Conservation (phyloP, 92 coral and sea anemone species). For the Parazoanthus atlanticus region DNA sequence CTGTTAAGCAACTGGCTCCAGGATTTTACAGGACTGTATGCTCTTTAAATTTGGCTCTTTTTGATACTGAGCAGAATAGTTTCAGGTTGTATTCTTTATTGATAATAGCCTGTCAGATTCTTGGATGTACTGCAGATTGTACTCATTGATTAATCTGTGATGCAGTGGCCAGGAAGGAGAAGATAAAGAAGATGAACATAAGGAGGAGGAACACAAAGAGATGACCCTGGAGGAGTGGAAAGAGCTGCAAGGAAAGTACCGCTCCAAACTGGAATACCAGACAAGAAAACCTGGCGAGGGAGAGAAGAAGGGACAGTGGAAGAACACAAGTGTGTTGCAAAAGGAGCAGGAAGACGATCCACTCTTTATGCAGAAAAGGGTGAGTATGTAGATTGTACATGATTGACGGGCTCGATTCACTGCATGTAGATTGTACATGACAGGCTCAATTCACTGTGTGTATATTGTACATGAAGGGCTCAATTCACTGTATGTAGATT, state of each 20-base stretch:
- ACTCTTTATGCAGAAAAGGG: constrained; percentile 62
- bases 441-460: too few species aligned
- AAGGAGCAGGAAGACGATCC: constrained; percentile 62
- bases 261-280: constrained; percentile 72
- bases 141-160: not conserved
- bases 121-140: not conserved
- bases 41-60: too few species aligned
- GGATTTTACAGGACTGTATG: too few species aligned
- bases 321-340: constrained; percentile 83
- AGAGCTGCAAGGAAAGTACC: constrained; percentile 72
- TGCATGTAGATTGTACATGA: too few species aligned
- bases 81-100: too few species aligned
- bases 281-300: constrained; percentile 97
- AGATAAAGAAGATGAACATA: constrained; percentile 65
- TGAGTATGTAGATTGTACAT: constrained; percentile 27
- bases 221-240: constrained; percentile 97
- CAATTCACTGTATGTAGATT: too few species aligned
- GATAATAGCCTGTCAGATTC: not conserved
- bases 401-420: too few species aligned
- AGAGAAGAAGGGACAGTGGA: constrained; percentile 97
- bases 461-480: too few species aligned
- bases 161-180: constrained; percentile 60
- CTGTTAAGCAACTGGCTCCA: too few species aligned
- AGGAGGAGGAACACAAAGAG: constrained; percentile 77
- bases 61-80: too few species aligned